These are phyloP conservation scores for Acromyrmex echinatior DNA, from an alignment of 1,140 invertebrate genomes.

Conservation along the genomic window DNA sequence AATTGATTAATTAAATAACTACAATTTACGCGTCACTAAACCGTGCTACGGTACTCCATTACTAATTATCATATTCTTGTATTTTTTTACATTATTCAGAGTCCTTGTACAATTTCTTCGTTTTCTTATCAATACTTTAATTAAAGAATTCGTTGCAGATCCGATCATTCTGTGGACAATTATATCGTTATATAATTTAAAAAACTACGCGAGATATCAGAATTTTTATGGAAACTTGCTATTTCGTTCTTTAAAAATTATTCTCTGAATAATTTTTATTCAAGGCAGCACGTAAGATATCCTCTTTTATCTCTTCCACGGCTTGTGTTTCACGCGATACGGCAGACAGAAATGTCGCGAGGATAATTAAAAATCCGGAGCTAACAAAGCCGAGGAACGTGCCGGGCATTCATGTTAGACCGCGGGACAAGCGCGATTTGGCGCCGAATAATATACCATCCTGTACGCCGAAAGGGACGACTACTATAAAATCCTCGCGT, in stretches of 20 bases:
- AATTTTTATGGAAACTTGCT: constrained; percentile 6
- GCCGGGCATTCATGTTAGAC: constrained; percentile 53
- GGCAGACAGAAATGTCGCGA: constrained; percentile 44
- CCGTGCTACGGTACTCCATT: too few species aligned
- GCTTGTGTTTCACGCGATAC: constrained; percentile 12
- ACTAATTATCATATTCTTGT: too few species aligned
- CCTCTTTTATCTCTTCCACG: constrained; percentile 47
- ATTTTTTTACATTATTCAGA: too few species aligned
- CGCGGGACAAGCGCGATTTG: constrained; percentile 32
- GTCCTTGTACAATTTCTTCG: too few species aligned
- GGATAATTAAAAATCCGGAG: constrained; percentile 73
- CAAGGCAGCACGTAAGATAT: constrained; percentile 47
- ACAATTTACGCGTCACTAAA: too few species aligned
- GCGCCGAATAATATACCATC: constrained; percentile 58
- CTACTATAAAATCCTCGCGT: constrained; percentile 52
- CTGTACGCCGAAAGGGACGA: constrained; percentile 45
- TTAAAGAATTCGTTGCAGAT: too few species aligned
- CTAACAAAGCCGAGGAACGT: constrained; percentile 70
- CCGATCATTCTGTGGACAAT: not conserved
- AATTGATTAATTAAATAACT: too few species aligned
- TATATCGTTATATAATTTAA: not conserved
- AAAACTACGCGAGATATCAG: not conserved
- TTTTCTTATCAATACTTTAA: too few species aligned
- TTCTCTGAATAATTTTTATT: constrained; percentile 30
- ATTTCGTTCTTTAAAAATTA: not conserved